Conservation (phyloP, 1,140 invertebrate species). For the Eumaeus atala region DNA sequence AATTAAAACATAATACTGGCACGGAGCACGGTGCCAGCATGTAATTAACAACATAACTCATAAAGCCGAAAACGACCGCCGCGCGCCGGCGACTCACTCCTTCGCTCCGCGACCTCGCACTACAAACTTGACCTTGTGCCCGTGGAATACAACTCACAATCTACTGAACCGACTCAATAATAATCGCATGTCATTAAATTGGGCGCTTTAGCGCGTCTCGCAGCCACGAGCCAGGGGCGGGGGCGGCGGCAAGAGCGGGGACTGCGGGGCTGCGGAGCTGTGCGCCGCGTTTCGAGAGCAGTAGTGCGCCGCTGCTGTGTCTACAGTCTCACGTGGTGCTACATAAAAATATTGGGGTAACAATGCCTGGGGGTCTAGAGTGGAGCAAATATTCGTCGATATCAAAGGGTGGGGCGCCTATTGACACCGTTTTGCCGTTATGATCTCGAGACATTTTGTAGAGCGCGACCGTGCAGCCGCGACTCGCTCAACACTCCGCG, state of each 20-base stretch:
- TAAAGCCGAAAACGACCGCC: background rate
- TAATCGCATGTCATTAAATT: conserved; percentile 2
- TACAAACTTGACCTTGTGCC: background rate
- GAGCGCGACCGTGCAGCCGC: too few species aligned
- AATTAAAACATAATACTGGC: too few species aligned
- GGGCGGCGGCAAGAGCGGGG: background rate
- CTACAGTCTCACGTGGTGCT: too few species aligned
- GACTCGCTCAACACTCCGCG: too few species aligned
- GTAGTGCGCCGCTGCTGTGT: too few species aligned
- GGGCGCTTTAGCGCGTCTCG: background rate
- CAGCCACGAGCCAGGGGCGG: background rate
- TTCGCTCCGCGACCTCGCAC: background rate
- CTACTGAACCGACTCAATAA: background rate
- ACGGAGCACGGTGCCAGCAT: background rate
- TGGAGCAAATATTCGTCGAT: too few species aligned
- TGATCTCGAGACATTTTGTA: too few species aligned
- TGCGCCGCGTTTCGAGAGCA: too few species aligned
- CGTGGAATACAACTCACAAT: background rate
- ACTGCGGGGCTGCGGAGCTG: background rate
- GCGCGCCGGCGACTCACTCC: background rate
- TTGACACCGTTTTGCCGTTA: too few species aligned
- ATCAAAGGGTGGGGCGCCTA: too few species aligned
- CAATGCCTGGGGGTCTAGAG: too few species aligned
- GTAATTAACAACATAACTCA: conserved; percentile 4
- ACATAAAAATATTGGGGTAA: too few species aligned